Evolutionary conservation across 2,797 vertebrate genomes (phyloP), one percentile per base, ranked within the genome.

Genomic region (Sciurus vulgaris): DNA sequence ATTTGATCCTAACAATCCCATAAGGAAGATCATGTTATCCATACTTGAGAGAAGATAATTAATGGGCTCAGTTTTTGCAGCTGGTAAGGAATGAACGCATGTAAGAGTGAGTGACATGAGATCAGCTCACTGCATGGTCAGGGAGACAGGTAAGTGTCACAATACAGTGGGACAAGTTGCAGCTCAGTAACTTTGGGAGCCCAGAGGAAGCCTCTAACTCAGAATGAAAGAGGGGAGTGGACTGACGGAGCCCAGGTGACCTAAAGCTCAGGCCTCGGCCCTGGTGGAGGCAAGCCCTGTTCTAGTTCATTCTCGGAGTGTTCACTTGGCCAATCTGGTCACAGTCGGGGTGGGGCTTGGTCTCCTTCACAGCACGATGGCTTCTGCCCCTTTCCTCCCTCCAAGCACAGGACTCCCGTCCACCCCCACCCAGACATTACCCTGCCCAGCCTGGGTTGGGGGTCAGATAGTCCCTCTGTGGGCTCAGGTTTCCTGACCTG

Each of bases 21-120:
- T 81, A 24, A 81, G 79, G 54, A 89, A 56, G 47, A 63, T 33
- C 15, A 76, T 61, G 17, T 65, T 38, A 67, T 77, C 67, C 30
- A 44, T 70, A 65, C 63, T 86, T 86, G 74, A 61, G 56, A 61
- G n/a, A 86, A 77, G 69, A 84, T 59, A 69, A 82, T n/a, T 26
- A 84, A 79, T 28, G 65, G 18, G 30, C 33, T 30, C 47, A 38
- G 26, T 9, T 79, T 72, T 49, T 20, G 9, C 41, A 76, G 44
- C 51, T 73, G 38, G 30, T 61, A 44, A 69, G 0, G 1, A 69
- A 38, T 26, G 24, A 81, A 13, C n/a, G 24, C 44, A 4, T 51
- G 26, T 51, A 13, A 30, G 47, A 69, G 26, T 22, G 54, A 67
- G 63, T n/a, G 74, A 79, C 35, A 30, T 47, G 49, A 84, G 65